Evolutionary conservation across 2,113 vertebrate genomes (phyloP), one percentile per base, ranked within the genome.

Genomic region (Pithys albifrons): DNA sequence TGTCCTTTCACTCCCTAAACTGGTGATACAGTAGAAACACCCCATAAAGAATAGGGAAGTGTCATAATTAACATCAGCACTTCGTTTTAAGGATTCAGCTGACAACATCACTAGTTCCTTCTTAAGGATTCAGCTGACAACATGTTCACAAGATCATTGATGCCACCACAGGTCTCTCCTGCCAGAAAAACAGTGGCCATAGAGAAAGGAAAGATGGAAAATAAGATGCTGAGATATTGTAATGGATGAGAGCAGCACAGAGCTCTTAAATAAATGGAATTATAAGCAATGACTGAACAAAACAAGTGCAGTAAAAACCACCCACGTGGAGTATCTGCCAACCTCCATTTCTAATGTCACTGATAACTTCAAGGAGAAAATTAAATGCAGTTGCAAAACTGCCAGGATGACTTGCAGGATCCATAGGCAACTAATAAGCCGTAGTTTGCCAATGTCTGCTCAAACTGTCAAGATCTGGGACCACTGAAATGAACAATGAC

Each of bases 391-490:
- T 73, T 85, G 76, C 59, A 77, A 91, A 91, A 54, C 61, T 3
- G 54, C 72, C 29, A 93, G 77, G 89, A 97, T 96, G 97, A 97
- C 94, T 97, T 96, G 96, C 96, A 97, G 72, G 90, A 93, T 95
- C 46, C 54, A 66, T 49, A 88, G 88, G 76, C 33, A 94, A 57
- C 37, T 93, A 92, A 93, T 51, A 82, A 85, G 54, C 37, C 70
- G 31, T 37, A 64, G 58, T 88, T 90, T 96, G 95, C 85, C 77
- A 95, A 24, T 28, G 74, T 73, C 62, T 94, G 79, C 41, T 85
- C 33, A 72, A 51, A 76, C 46, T 71, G 62, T 78, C 66, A 91
- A 18, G 83, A 92, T 57, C 37, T 85, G 61, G 59, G 62, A 74
- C 57, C 76, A 84, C 49, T 49, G 39, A 82, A 92, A 79, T 35